phyloP scores from a whole-genome alignment of 2,113 vertebrate genomes.

The Nematolebias whitei region DNA sequence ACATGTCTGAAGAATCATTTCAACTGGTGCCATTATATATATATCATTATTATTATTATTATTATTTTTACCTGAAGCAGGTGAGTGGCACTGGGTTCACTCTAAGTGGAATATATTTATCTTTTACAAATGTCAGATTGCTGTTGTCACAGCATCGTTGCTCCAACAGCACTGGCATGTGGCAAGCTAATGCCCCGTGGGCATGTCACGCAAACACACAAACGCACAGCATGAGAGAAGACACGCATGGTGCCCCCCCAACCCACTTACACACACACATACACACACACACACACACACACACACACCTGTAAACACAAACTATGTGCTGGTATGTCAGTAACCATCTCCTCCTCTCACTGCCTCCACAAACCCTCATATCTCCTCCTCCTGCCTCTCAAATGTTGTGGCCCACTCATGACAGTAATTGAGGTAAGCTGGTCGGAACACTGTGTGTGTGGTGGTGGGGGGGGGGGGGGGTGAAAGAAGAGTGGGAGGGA shows the following conservation, averaged over 20 bases:
- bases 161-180: slow-evolving; percentile 45
- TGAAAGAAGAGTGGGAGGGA: slow-evolving; percentile 58
- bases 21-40: slow-evolving; percentile 22
- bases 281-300: slow-evolving; percentile 16
- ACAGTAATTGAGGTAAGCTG: slow-evolving; percentile 83
- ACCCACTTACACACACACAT: too few species aligned
- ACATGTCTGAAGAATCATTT: slow-evolving; percentile 24
- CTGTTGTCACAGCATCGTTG: slow-evolving; percentile 41
- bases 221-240: slow-evolving; percentile 9
- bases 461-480: slow-evolving; percentile 46
- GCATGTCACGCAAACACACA: slow-evolving; percentile 42
- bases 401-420: slow-evolving; percentile 71
- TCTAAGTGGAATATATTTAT: slow-evolving; percentile 64
- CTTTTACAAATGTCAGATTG: slow-evolving; percentile 67
- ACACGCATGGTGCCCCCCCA: not conserved
- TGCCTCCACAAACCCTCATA: slow-evolving; percentile 39
- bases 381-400: slow-evolving; percentile 40
- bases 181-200: slow-evolving; percentile 56
- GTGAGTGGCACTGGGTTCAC: slow-evolving; percentile 34
- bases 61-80: slow-evolving; percentile 20
- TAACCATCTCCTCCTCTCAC: slow-evolving; percentile 62
- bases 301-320: slow-evolving; percentile 72
- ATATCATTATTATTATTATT: slow-evolving; percentile 8
- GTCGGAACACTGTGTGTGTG: slow-evolving; percentile 74
- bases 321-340: slow-evolving; percentile 54